Evolutionary conservation across 2,797 vertebrate species (phyloP), one percentile per base, ranked within the genome.

Genomic region (Odontamblyopus lacepedii): DNA sequence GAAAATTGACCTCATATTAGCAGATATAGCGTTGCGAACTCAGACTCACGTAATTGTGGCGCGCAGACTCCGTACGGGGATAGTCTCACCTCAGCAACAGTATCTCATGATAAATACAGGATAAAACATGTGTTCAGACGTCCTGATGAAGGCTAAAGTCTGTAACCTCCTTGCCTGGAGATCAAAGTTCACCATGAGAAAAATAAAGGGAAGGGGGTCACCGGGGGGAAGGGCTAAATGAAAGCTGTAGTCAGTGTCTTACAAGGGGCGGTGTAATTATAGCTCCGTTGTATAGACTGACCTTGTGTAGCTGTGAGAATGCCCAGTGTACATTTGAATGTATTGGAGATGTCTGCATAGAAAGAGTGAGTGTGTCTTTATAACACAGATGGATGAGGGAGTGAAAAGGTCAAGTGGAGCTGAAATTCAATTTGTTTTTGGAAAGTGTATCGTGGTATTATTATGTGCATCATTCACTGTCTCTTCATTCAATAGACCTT

Each of bases 171-270:
- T 26, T 16, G n/a, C 30, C 3, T 23, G 11, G 3, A 53, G 79
- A 76, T 64, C 73, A 73, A 57, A 76, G 73, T 64, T 76, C 62
- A 19, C 4, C 51, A 18, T 27, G 55, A 11, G 72, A 15, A 23
- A 29, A 13, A 67, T 51, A 53, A 67, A 67, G 8, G 44, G 44
- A 6, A 67, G n/a, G 16, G 8, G 19, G n/a, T 9, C n/a, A 23
- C n/a, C 6, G 2, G 3, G 44, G 35, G 19, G 48, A 2, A 41
- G 26, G 23, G 61, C 8, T 0, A 48, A 15, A 12, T 18, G 29
- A 60, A 18, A 27, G 61, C 41, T 50, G 62, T 75, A 0, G 19
- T 53, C 9, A 48, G 1, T 48, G 13, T 48, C 13, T 48, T 16
- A 4, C 13, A 13, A 67, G 26, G 56, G 71, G 70, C 68, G 11